Percentiles rank a stretch among this genome's conserved stretches.
phyloP scores from a whole-genome alignment of 2,797 vertebrate species.

The Artibeus lituratus region DNA sequence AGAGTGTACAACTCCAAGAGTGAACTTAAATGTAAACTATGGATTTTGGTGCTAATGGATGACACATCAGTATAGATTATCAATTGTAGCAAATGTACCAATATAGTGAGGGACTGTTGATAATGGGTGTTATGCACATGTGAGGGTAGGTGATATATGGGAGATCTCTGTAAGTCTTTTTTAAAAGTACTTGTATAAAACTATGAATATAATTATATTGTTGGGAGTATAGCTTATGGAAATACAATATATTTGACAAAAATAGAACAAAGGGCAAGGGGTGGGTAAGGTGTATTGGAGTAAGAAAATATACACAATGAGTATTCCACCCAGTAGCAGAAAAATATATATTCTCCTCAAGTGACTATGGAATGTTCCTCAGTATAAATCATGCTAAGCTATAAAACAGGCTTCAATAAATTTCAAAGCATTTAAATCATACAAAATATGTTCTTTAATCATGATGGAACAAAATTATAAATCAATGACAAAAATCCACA shows the following conservation, averaged over 20 bases:
- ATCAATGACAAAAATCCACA: background rate
- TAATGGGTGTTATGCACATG: background rate
- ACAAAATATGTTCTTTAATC: background rate
- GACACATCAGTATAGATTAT: background rate
- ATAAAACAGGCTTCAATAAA: background rate
- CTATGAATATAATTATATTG: background rate
- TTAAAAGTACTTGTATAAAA: background rate
- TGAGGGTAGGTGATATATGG: background rate
- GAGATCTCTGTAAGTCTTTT: background rate
- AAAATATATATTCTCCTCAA: background rate
- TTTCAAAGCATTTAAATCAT: background rate
- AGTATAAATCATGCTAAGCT: background rate
- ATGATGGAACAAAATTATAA: conserved; percentile 2
- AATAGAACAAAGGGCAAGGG: background rate
- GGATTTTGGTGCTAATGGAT: background rate
- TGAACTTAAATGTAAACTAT: background rate
- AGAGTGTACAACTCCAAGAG: background rate
- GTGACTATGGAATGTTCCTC: background rate
- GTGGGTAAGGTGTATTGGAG: background rate
- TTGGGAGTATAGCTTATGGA: background rate
- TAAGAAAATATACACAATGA: background rate
- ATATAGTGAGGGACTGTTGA: background rate
- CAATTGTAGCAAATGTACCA: background rate
- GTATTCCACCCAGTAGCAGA: background rate
- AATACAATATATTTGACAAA: background rate